Conservation (phyloP, 1,140 invertebrate genomes). For the Temnothorax nylanderi region DNA sequence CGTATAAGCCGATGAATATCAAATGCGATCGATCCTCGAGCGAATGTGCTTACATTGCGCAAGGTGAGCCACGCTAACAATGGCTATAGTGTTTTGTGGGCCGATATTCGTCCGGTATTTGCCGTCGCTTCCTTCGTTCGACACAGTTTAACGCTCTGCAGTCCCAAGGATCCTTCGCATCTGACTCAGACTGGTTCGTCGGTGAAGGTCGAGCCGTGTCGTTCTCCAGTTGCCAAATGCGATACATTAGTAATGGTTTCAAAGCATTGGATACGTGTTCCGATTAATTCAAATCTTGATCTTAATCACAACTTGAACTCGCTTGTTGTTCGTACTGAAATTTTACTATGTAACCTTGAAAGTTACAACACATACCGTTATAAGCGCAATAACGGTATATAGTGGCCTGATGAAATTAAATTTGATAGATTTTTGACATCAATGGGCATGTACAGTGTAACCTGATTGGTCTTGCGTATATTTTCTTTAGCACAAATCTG, state of each 20-base stretch:
- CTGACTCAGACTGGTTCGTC: background rate
- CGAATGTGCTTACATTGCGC: slow-evolving; percentile 13
- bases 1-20: slow-evolving; percentile 35
- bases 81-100: background rate
- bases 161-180: background rate
- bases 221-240: slow-evolving; percentile 4
- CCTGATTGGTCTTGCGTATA: slow-evolving; percentile 4
- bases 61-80: slow-evolving; percentile 2
- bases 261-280: background rate
- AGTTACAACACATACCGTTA: slow-evolving; percentile 42
- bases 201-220: slow-evolving; percentile 23
- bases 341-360: slow-evolving; percentile 48
- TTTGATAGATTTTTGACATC: slow-evolving; percentile 1
- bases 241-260: background rate
- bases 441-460: background rate
- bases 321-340: background rate
- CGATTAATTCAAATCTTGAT: background rate
- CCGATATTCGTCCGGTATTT: slow-evolving; percentile 21
- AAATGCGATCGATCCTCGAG: slow-evolving; percentile 7
- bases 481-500: background rate
- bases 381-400: slow-evolving; percentile 1
- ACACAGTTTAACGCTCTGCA: slow-evolving; percentile 20
- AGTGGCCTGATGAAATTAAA: background rate
- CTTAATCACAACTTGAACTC: background rate
- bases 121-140: slow-evolving; percentile 1